phyloP scores from a whole-genome alignment of 2,113 vertebrate species.

The Stomatorhinus ivindoensis region DNA sequence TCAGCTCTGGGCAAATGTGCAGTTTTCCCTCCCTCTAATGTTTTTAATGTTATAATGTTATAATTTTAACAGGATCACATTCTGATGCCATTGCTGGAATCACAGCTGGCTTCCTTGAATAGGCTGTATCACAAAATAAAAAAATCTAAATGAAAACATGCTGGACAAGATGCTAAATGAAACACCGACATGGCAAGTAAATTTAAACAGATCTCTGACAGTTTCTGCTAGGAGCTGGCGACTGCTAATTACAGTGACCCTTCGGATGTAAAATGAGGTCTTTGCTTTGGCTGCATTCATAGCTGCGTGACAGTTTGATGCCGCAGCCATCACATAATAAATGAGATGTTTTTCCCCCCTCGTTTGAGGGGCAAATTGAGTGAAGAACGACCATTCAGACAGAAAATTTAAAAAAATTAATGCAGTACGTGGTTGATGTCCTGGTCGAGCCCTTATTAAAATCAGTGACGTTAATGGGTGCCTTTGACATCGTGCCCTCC shows the following conservation, averaged over 20 bases:
- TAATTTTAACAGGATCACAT: neutral
- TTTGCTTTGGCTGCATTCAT: neutral
- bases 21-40: neutral
- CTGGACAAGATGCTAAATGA: constrained; percentile 24
- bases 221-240: constrained; percentile 11
- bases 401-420: neutral
- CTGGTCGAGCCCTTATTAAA: neutral
- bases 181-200: constrained; percentile 14
- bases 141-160: constrained; percentile 3
- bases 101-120: neutral
- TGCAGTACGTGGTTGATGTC: neutral
- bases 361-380: neutral
- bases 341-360: neutral
- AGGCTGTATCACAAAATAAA: neutral
- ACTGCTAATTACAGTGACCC: neutral
- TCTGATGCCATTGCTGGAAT: neutral
- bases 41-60: neutral
- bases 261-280: constrained; percentile 6
- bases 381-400: neutral
- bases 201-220: constrained; percentile 13
- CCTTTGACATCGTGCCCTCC: neutral
- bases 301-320: neutral
- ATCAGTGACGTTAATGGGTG: neutral
- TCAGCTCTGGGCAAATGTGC: neutral
- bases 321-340: neutral